Base-by-base conservation (phyloP, 2,113 vertebrate genomes). In the Aplodontia rufa region DNA sequence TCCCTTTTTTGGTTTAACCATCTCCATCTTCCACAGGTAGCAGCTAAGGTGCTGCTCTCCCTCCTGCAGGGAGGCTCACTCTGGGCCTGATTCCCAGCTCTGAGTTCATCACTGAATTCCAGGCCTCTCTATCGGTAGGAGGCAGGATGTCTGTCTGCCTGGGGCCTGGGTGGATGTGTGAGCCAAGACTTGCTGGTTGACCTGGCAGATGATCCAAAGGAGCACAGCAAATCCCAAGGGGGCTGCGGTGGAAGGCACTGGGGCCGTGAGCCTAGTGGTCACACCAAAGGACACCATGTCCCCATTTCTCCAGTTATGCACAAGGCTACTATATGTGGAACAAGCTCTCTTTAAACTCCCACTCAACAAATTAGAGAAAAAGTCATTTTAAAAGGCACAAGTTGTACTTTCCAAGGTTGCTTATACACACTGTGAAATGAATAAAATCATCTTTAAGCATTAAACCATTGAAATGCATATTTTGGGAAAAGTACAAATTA, bases 171-270 rank as follows among this genome's bases (percentile, higher is more conserved):
- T 19, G 8, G 35, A 45, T 13, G 1, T 45, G 3, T 32, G 58
- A 53, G 30, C 75, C 58, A 32, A 35, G 4, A 8, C 37, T 47
- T 35, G 80, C 30, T n/a, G 30, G 45, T 8, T 40, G 26, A n/a
- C 20, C 58, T 64, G 45, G 60, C 28, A 8, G 20, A 58, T 68
- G 81, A 42, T 8, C 19, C 2, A 0, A 20, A 1, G 51, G 40
- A 40, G 17, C 24, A 12, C 6, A 5, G 6, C 20, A 11, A 8
- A 12, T 64, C 19, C 5, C 3, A 37, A 3, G 6, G 8, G 3
- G 49, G 13, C 37, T 60, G 16, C 1, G 45, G 40, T 3, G 3
- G 35, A 26, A 28, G 2, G 3, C 1, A 3, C 5, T n/a, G 17
- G 28, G 30, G 8, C 14, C 49, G 4, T 0, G 4, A 51, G n/a